Conservation (phyloP, 1,140 invertebrate species). For the Pseudomyrmex dendroicus region DNA sequence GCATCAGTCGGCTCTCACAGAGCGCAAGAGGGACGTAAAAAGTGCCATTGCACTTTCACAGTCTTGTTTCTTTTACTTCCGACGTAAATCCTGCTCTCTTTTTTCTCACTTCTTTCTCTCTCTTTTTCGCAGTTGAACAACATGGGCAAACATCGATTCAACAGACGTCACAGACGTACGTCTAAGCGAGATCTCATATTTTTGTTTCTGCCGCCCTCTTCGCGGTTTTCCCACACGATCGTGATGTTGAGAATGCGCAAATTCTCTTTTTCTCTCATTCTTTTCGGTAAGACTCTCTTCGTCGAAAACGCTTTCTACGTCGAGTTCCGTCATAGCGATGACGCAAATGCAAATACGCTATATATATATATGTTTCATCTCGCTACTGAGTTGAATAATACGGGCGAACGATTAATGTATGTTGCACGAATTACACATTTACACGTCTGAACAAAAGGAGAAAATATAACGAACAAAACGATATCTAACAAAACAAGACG, state of each 20-base stretch:
- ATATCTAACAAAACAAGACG: background rate
- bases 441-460: background rate
- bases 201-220: slow-evolving; percentile 68
- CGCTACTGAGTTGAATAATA: too few species aligned
- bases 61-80: slow-evolving; percentile 62
- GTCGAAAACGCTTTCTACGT: slow-evolving; percentile 62
- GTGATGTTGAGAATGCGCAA: slow-evolving; percentile 33
- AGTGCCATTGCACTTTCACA: slow-evolving; percentile 66
- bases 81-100: slow-evolving; percentile 68
- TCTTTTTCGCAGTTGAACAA: slow-evolving; percentile 63
- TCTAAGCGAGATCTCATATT: slow-evolving; percentile 31
- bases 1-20: slow-evolving; percentile 44
- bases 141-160: slow-evolving; percentile 43
- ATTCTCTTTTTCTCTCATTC: slow-evolving; percentile 3
- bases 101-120: slow-evolving; percentile 48
- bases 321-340: slow-evolving; percentile 64
- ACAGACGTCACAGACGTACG: slow-evolving; percentile 62
- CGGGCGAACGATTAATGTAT: background rate
- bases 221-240: slow-evolving; percentile 70
- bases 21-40: slow-evolving; percentile 46
- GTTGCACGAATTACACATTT: background rate
- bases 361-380: too few species aligned
- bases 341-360: slow-evolving; percentile 59
- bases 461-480: too few species aligned
- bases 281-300: slow-evolving; percentile 52